A percentile compares a stretch with the other conserved stretches of the same genome.
Evolutionary conservation across 2,797 vertebrate genomes (phyloP).

Genomic region (Bradypodion pumilum): DNA sequence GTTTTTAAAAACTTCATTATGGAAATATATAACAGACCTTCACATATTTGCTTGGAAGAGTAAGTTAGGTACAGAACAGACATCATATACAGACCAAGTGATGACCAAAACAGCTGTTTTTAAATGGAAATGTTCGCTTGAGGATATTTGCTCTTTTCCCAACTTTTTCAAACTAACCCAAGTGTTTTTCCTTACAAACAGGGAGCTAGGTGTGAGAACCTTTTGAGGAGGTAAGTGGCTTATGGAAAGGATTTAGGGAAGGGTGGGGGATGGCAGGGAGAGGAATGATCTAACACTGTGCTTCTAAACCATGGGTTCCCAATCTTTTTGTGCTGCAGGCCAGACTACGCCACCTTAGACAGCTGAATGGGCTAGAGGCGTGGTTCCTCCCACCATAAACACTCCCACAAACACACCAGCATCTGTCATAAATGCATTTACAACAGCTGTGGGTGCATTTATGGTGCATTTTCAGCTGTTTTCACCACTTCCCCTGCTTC

Average conservation of each 20-base stretch:
- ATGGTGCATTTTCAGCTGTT: too few relatives aligned
- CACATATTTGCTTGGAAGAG: neutral
- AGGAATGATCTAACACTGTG: neutral
- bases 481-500: too few relatives aligned
- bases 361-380: too few relatives aligned
- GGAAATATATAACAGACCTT: neutral
- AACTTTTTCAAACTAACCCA: neutral
- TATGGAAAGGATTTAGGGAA: neutral
- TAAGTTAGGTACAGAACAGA: neutral
- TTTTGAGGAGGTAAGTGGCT: neutral
- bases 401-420: too few relatives aligned
- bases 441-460: too few relatives aligned
- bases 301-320: too few relatives aligned
- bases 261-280: too few relatives aligned
- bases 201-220: neutral
- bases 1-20: too few relatives aligned
- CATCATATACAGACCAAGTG: neutral
- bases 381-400: too few relatives aligned
- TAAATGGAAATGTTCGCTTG: neutral
- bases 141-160: neutral
- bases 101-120: neutral
- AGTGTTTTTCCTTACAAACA: neutral
- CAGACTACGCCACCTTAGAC: too few relatives aligned
- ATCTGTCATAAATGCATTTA: too few relatives aligned
- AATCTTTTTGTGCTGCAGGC: too few relatives aligned